phyloP scores from a whole-genome alignment of 1,140 invertebrate species.

The Bombyx mandarina region DNA sequence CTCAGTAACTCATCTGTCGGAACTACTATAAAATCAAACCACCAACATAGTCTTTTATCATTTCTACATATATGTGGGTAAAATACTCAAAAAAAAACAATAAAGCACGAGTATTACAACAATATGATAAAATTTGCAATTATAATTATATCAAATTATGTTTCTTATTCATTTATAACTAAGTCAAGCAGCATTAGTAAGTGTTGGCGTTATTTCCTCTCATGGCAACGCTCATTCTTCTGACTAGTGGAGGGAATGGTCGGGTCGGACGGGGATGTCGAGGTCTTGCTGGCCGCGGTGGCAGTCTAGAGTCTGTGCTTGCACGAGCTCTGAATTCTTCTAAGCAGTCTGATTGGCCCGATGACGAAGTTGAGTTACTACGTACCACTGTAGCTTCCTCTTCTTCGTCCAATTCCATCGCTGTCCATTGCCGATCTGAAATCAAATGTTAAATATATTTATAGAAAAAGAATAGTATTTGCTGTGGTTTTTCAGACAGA shows the following conservation, averaged over 20 bases:
- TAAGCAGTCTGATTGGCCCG: constrained; percentile 29
- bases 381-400: constrained; percentile 30
- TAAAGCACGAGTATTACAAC: no score
- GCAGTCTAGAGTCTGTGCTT: constrained; percentile 55
- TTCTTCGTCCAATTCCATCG: constrained; percentile 43
- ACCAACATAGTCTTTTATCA: no score
- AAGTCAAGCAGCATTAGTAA: constrained; percentile 20
- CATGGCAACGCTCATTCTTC: constrained; percentile 61
- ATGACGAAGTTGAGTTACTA: constrained; percentile 48
- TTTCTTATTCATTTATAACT: no score
- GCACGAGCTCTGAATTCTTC: constrained; percentile 52
- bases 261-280: constrained; percentile 32
- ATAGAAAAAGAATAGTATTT: neutral
- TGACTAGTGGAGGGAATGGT: constrained; percentile 20
- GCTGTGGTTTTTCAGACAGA: no score
- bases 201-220: constrained; percentile 49
- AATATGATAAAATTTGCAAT: no score
- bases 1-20: no score
- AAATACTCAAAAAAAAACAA: no score
- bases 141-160: no score
- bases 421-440: constrained; percentile 49
- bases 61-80: no score
- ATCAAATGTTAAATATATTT: constrained; percentile 5
- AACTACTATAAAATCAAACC: no score
- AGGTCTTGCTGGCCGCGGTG: constrained; percentile 40